Evolutionary conservation across 2,888 invertebrate genomes (phyloP).

Genomic region (Adineta ricciae): DNA sequence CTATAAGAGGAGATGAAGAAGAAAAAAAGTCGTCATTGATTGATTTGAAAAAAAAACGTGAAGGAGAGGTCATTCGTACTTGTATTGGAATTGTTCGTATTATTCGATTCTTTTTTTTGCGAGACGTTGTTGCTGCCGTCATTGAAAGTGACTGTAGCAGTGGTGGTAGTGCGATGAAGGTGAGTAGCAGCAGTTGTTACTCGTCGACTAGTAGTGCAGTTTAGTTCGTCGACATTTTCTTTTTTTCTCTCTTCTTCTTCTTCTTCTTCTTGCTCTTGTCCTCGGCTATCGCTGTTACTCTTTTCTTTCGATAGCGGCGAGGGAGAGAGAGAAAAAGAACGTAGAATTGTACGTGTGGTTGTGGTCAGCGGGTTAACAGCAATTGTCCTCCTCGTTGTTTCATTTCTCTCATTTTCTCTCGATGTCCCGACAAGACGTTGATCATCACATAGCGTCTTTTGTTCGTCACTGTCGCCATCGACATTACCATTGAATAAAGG

Average conservation of each 20-base stretch:
- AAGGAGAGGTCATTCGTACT: background rate
- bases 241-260: background rate
- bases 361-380: background rate
- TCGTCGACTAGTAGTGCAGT: background rate
- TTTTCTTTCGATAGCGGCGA: background rate
- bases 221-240: background rate
- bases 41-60: background rate
- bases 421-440: background rate
- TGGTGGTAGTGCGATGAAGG: background rate
- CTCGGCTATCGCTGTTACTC: background rate
- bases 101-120: constrained; percentile 5
- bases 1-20: background rate
- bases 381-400: constrained; percentile 2
- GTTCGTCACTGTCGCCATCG: background rate
- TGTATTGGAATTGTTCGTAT: background rate
- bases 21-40: background rate
- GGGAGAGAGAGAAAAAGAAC: constrained; percentile 5
- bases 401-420: background rate
- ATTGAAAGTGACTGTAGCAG: constrained; percentile 13
- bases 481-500: background rate
- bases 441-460: background rate
- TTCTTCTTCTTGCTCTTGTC: background rate
- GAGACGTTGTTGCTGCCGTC: constrained; percentile 9
- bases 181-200: constrained; percentile 14
- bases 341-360: background rate